These are phyloP conservation scores for Nasonia oneida DNA, from an alignment of 2,888 invertebrate species.

Conservation along the genomic window DNA sequence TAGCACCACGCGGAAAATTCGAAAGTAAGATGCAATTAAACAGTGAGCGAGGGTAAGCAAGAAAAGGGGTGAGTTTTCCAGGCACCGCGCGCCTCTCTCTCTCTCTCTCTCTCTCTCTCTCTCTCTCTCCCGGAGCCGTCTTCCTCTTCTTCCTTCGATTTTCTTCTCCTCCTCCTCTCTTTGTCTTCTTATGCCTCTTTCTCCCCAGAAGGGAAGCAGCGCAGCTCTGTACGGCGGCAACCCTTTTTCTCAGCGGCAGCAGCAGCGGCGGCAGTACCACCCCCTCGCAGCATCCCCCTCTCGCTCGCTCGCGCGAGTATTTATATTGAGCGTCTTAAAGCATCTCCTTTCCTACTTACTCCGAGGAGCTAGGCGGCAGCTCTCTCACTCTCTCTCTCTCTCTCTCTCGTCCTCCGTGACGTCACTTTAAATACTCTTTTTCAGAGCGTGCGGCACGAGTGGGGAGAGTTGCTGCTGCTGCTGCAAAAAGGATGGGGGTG, in stretches of 20 bases:
- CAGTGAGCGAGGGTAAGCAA: conserved; percentile 79
- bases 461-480: conserved; percentile 8
- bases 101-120: conserved; percentile 60
- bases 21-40: conserved; percentile 80
- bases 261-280: conserved; percentile 26
- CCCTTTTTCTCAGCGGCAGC: conserved; percentile 75
- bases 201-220: conserved; percentile 75
- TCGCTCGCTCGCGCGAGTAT: conserved; percentile 69
- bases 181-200: conserved; percentile 64
- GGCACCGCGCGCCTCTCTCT: conserved; percentile 68
- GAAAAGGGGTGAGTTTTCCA: conserved; percentile 80
- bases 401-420: conserved; percentile 68
- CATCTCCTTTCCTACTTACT: conserved; percentile 71
- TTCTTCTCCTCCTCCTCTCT: conserved; percentile 64
- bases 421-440: conserved; percentile 78
- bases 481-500: conserved; percentile 53
- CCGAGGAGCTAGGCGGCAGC: conserved; percentile 60
- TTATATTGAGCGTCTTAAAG: conserved; percentile 79
- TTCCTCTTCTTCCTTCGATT: conserved; percentile 62
- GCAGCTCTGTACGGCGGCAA: conserved; percentile 76
- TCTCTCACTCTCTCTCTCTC: conserved; percentile 48
- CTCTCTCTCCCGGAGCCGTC: conserved; percentile 56
- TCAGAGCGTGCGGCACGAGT: conserved; percentile 59
- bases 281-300: conserved; percentile 41
- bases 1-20: conserved; percentile 80